These are phyloP conservation scores for Dendrocincla fuliginosa DNA, from an alignment of 2,797 vertebrate genomes.

Conservation along the genomic window DNA sequence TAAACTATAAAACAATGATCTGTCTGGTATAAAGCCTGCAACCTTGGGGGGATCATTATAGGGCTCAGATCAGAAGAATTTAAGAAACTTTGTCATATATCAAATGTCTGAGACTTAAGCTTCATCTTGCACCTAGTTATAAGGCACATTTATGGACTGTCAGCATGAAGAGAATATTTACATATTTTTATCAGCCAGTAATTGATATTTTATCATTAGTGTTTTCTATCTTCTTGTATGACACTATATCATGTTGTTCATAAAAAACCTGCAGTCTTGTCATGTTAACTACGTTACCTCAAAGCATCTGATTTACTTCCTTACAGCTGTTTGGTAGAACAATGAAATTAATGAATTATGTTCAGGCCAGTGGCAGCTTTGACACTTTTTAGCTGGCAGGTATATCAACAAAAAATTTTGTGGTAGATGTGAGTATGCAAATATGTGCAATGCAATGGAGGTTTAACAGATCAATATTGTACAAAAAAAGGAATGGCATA, in stretches of 20 bases:
- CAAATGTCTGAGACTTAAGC: neutral
- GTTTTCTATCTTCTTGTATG: slow-evolving; percentile 53
- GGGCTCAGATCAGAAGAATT: slow-evolving; percentile 18
- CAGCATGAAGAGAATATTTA: slow-evolving; percentile 27
- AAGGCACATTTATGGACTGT: slow-evolving; percentile 22
- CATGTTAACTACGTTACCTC: slow-evolving; percentile 1
- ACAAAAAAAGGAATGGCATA: neutral
- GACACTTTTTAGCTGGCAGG: neutral
- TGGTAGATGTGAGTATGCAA: neutral
- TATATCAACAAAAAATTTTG: slow-evolving; percentile 2
- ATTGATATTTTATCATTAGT: slow-evolving; percentile 48
- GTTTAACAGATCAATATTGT: neutral
- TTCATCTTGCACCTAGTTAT: neutral
- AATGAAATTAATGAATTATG: slow-evolving; percentile 31
- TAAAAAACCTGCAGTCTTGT: neutral
- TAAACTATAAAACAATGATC: slow-evolving; percentile 36
- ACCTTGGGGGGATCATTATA: neutral
- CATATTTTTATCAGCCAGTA: slow-evolving; percentile 49
- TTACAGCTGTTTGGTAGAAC: slow-evolving; percentile 5
- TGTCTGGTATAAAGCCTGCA: slow-evolving; percentile 30
- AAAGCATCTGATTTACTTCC: slow-evolving; percentile 35
- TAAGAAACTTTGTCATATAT: slow-evolving; percentile 11
- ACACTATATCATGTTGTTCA: neutral
- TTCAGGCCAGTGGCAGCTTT: neutral
- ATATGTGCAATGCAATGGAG: neutral